phyloP scores from a whole-genome alignment of 2,113 vertebrate species.

The Dasyornis broadbenti region DNA sequence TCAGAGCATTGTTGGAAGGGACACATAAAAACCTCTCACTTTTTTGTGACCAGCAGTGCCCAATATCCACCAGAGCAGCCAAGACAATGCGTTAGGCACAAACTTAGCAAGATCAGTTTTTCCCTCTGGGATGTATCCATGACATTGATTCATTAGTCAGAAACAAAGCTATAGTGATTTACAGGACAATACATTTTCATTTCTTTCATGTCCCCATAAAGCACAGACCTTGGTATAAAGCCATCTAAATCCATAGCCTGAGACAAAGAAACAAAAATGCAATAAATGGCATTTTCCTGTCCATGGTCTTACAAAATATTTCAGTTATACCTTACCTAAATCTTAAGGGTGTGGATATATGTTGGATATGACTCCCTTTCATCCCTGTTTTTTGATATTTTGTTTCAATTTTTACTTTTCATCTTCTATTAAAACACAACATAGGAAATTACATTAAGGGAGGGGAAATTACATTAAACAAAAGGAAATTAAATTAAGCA shows the following conservation, averaged over 20 bases:
- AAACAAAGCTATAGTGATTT: neutral
- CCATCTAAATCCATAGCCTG: neutral
- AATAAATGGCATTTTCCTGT: neutral
- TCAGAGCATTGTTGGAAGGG: neutral
- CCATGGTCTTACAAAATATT: neutral
- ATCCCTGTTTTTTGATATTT: neutral
- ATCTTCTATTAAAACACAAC: slow-evolving; percentile 53
- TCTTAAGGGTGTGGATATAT: neutral
- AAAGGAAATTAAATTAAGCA: slow-evolving; percentile 65
- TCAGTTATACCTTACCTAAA: neutral
- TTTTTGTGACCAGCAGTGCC: neutral
- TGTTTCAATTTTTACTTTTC: slow-evolving; percentile 46
- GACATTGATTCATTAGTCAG: neutral
- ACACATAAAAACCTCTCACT: neutral
- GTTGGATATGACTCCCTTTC: neutral
- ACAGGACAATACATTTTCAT: neutral
- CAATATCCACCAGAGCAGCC: neutral
- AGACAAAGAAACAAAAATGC: neutral
- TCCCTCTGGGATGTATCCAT: neutral
- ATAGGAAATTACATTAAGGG: slow-evolving; percentile 55
- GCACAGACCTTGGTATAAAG: neutral
- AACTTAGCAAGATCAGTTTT: neutral
- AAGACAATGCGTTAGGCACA: neutral
- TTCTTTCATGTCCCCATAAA: neutral
- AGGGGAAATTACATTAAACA: slow-evolving; percentile 44